Evolutionary conservation across 2,113 vertebrate species (phyloP), one percentile per base, ranked within the genome.

Genomic region (Microtus ochrogaster): DNA sequence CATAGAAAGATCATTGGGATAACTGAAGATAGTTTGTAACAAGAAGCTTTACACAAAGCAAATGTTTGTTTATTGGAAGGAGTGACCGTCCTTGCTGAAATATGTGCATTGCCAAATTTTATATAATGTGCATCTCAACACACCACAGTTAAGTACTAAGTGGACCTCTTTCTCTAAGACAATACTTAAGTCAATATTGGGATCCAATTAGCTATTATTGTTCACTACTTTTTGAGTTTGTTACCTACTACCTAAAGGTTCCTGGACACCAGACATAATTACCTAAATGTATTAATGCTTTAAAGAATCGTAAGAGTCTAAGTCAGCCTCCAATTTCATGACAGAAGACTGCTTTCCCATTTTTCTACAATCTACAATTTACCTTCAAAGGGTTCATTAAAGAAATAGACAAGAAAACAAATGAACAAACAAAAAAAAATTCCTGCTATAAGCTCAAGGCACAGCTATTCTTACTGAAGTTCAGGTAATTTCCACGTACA

Each of bases 81-180:
- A 91, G 13, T 33, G 61, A 82, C 79, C 39, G 47, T 65, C 74
- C 3, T 3, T 81, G 10, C 10, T 66, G 41, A 89, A 49, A 65
- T 58, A 4, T 90, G 49, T 61, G 30, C 39, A 36, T 2, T 73
- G 8, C 39, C 61, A 7, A 9, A 10, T 22, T 49, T 86, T 39
- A n/a, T 2, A 72, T 86, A 68, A 65, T 12, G 24, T 21, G 3
- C 33, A 39, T n/a, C 33, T 91, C 63, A 92, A 24, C 33, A 12
- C 6, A n/a, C 61, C 5, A n/a, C 11, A 5, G 55, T 70, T 30
- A 0, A 3, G 1, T 3, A n/a, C 3, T 55, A 13, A 3, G 3
- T 30, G 4, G 13, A 9, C 26, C 33, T 39, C 16, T 1, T 19
- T 12, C 8, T 41, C 26, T 4, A 30, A 58, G n/a, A n/a, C 26